These are phyloP conservation scores for Cheilosia soror DNA, from an alignment of 2,888 invertebrate genomes.

Conservation along the genomic window DNA sequence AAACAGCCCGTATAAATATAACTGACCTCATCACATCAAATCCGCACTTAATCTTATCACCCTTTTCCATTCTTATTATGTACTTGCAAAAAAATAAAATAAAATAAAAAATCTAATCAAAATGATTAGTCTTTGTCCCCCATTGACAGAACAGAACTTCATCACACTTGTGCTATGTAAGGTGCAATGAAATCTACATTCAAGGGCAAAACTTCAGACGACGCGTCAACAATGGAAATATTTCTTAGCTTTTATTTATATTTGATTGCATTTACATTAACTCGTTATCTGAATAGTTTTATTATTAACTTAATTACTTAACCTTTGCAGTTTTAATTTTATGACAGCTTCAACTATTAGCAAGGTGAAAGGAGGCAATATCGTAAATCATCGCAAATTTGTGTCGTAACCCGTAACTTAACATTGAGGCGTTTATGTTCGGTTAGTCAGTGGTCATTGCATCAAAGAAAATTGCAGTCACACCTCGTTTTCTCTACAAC, in stretches of 20 bases:
- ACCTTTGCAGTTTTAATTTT: neutral
- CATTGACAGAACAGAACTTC: constrained; percentile 1
- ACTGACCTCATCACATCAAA: constrained; percentile 41
- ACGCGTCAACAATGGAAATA: constrained; percentile 10
- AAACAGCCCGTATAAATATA: neutral
- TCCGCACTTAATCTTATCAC: constrained; percentile 21
- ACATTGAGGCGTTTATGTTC: no score
- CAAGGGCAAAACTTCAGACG: constrained; percentile 29
- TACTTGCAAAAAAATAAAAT: constrained; percentile 9
- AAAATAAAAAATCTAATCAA: constrained; percentile 2
- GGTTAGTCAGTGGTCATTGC: no score
- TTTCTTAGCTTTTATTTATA: neutral
- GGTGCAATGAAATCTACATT: constrained; percentile 29
- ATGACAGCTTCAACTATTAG: neutral
- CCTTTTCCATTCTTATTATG: neutral
- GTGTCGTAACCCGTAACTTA: no score
- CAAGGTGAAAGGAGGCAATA: no score
- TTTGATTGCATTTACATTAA: neutral
- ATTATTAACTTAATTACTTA: constrained; percentile 1
- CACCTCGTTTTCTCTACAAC: no score
- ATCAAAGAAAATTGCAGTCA: neutral
- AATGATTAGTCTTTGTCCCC: neutral
- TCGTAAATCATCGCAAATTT: no score
- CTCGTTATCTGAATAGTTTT: constrained; percentile 33
- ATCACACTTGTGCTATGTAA: neutral